phyloP scores from a whole-genome alignment of 2,888 invertebrate species.

The Polymixis lichenea region DNA sequence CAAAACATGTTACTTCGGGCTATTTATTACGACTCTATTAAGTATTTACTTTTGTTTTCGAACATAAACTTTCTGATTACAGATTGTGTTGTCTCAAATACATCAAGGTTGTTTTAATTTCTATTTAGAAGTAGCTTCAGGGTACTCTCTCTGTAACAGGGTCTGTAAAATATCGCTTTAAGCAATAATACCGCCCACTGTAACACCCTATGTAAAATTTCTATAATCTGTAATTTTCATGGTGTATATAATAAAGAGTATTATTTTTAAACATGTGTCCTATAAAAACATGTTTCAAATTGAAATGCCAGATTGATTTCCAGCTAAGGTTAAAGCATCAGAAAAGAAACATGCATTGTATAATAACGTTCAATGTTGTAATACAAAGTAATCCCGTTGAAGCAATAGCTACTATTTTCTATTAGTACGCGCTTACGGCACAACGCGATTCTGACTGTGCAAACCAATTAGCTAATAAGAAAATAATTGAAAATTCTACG shows the following conservation, averaged over 20 bases:
- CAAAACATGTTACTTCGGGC: slow-evolving; percentile 58
- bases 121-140: background rate
- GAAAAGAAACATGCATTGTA: background rate
- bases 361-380: background rate
- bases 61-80: slow-evolving; percentile 15
- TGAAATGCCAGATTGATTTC: background rate
- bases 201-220: background rate
- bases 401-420: slow-evolving; percentile 23
- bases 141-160: too few relatives aligned
- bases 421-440: slow-evolving; percentile 16
- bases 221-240: background rate
- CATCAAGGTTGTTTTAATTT: background rate
- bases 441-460: slow-evolving; percentile 25
- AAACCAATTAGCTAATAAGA: slow-evolving; percentile 58
- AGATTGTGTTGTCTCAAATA: slow-evolving; percentile 1
- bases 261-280: background rate
- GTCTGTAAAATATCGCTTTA: background rate
- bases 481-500: slow-evolving; percentile 41
- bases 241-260: background rate
- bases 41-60: slow-evolving; percentile 45
- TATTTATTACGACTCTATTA: slow-evolving; percentile 60
- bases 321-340: background rate
- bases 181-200: background rate
- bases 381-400: slow-evolving; percentile 21
- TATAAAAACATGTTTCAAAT: background rate